Evolutionary conservation across 2,797 vertebrate genomes (phyloP), one percentile per base, ranked within the genome.

Genomic region (Acanthurus lineatus): DNA sequence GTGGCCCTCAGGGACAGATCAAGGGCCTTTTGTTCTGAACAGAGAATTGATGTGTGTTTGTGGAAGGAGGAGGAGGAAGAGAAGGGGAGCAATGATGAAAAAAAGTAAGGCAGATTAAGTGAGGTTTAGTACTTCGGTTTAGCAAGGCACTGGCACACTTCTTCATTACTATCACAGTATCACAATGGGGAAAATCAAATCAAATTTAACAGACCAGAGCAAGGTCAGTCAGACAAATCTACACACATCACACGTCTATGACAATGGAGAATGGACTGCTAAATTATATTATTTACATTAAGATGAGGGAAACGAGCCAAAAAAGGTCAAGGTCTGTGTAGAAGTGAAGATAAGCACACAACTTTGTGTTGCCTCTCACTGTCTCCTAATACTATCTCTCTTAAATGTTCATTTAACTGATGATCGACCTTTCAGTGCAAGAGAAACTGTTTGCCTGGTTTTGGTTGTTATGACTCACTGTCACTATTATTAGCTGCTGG

Each of bases 1-100:
- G 51, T 17, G 79, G 81, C 86, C 88, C 84, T 81, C 20, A 9
- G 85, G 87, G 82, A 84, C 86, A 89, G 84, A 91, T 92, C 86
- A 93, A 94, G 85, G 90, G 87, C 86, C 88, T 81, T 96, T 95
- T 95, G 94, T 95, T 94, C 83, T 64, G 40, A 69, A 86, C 73
- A 86, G 72, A 89, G 80, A 86, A 83, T 47, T 79, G 6, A 14
- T 79, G 76, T 88, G 73, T 42, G 72, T 62, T 45, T 32, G 77
- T 35, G 77, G 64, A 48, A 3, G n/a, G 15, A 38, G 22, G 6
- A 74, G 49, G 59, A 79, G 51, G 66, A 84, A 70, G 81, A 79
- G n/a, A 68, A 78, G 48, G 59, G 47, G 42, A 75, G 48, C 53
- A 9, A 44, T 38, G 59, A 67, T 44, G 17, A 9, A 28, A 53